Evolutionary conservation across 2,888 invertebrate species (phyloP).

Genomic region (Junonia oenone): DNA sequence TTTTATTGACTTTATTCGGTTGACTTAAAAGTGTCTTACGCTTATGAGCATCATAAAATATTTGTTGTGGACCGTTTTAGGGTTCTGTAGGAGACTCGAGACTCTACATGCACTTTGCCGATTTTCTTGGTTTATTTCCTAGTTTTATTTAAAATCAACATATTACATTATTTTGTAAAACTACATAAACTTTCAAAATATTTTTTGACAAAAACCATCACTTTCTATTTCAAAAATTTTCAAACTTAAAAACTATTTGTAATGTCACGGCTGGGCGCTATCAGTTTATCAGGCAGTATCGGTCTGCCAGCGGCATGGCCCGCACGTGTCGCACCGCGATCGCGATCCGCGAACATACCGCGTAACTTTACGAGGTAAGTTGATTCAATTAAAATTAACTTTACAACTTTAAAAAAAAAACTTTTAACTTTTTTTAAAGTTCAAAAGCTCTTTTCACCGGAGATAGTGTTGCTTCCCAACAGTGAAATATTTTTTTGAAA

Average conservation of each 20-base stretch:
- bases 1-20: neutral
- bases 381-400: too few relatives aligned
- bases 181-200: too few relatives aligned
- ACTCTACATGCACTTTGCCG: too few relatives aligned
- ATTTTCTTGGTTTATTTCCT: neutral
- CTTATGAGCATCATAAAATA: neutral
- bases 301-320: slow-evolving; percentile 35
- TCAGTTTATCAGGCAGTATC: slow-evolving; percentile 45
- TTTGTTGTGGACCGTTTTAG: too few relatives aligned
- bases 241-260: neutral
- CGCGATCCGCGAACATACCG: slow-evolving; percentile 12
- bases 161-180: neutral
- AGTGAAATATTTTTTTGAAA: too few relatives aligned
- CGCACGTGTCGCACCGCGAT: slow-evolving; percentile 39
- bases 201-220: too few relatives aligned
- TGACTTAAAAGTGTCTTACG: neutral
- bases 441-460: too few relatives aligned
- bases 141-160: neutral
- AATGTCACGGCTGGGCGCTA: slow-evolving; percentile 28
- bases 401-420: too few relatives aligned
- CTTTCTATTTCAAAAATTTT: neutral
- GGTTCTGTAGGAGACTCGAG: too few relatives aligned
- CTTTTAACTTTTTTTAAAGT: too few relatives aligned
- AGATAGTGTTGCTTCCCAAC: too few relatives aligned
- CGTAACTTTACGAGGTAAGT: slow-evolving; percentile 32